A percentile compares a stretch with the other conserved stretches of the same genome.
phyloP scores from a whole-genome alignment of 2,888 invertebrate genomes.

The Acanthacorydalis orientalis region DNA sequence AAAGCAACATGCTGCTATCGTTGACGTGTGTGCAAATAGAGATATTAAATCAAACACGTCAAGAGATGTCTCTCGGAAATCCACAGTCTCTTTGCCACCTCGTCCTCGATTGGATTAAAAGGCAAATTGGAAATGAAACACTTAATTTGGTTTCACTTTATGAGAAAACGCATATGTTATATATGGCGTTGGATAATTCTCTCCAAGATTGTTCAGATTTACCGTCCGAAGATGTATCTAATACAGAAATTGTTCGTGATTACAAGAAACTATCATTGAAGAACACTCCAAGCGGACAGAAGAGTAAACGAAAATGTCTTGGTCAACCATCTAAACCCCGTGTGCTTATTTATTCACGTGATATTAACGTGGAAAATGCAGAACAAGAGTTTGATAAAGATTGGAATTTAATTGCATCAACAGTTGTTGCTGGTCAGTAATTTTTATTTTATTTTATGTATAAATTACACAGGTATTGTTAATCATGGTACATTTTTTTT shows the following conservation, averaged over 20 bases:
- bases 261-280: slow-evolving; percentile 40
- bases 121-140: slow-evolving; percentile 24
- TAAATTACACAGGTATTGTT: too few species aligned
- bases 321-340: slow-evolving; percentile 41
- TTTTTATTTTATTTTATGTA: slow-evolving; percentile 9
- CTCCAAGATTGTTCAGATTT: slow-evolving; percentile 66
- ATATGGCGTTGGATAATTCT: slow-evolving; percentile 55
- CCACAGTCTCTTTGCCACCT: slow-evolving; percentile 41
- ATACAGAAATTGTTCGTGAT: slow-evolving; percentile 62
- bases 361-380: slow-evolving; percentile 32
- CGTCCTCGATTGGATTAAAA: slow-evolving; percentile 44
- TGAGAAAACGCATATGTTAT: slow-evolving; percentile 58
- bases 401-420: slow-evolving; percentile 42
- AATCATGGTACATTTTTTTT: too few species aligned
- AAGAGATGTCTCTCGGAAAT: slow-evolving; percentile 42
- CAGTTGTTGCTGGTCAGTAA: slow-evolving; percentile 29
- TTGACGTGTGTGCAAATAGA: slow-evolving; percentile 56
- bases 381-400: slow-evolving; percentile 35
- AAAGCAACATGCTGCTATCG: slow-evolving; percentile 40
- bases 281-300: slow-evolving; percentile 18
- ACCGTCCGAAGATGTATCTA: slow-evolving; percentile 41
- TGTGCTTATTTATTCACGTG: slow-evolving; percentile 41
- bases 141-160: slow-evolving; percentile 25
- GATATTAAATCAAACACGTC: slow-evolving; percentile 53
- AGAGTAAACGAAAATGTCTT: slow-evolving; percentile 29